Evolutionary conservation across 2,113 vertebrate genomes (phyloP).

Genomic region (Peromyscus leucopus): DNA sequence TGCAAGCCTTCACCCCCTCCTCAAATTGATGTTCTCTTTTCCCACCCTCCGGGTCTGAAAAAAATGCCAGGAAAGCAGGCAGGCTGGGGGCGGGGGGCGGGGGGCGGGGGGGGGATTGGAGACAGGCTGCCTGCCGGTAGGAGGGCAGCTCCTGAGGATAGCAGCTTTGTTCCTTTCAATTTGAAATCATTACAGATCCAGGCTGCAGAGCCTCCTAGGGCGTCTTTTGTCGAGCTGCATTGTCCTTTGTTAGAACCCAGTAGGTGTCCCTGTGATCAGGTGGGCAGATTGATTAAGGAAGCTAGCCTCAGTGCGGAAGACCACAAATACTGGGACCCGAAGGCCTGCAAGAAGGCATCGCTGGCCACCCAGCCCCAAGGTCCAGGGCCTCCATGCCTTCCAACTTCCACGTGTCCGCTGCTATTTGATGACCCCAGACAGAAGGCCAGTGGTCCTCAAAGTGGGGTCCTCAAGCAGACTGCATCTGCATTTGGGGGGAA

Average conservation of each 20-base stretch:
- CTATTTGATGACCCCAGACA: not conserved
- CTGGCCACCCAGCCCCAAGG: not conserved
- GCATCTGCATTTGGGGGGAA: not conserved
- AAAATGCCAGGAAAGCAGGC: not conserved
- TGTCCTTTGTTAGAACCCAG: not conserved
- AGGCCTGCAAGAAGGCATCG: not conserved
- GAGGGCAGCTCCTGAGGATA: not conserved
- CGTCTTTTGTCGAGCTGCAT: not conserved
- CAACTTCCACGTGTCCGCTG: not conserved
- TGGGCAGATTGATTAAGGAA: not conserved
- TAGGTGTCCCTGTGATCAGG: not conserved
- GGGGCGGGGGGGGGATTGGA: not conserved
- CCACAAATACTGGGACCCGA: not conserved
- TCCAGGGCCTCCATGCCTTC: not conserved
- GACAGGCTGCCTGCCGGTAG: not conserved
- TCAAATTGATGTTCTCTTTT: not conserved
- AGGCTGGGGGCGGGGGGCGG: too few relatives aligned
- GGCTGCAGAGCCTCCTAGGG: not conserved
- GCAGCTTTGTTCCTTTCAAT: slow-evolving; percentile 24
- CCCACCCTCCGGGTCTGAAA: slow-evolving; percentile 51
- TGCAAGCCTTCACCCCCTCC: not conserved
- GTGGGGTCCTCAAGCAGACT: not conserved
- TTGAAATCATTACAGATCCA: not conserved
- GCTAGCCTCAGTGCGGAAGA: too few relatives aligned
- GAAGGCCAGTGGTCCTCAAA: not conserved